These are phyloP conservation scores for Borostomias antarcticus DNA, from an alignment of 2,797 vertebrate species.

Conservation along the genomic window DNA sequence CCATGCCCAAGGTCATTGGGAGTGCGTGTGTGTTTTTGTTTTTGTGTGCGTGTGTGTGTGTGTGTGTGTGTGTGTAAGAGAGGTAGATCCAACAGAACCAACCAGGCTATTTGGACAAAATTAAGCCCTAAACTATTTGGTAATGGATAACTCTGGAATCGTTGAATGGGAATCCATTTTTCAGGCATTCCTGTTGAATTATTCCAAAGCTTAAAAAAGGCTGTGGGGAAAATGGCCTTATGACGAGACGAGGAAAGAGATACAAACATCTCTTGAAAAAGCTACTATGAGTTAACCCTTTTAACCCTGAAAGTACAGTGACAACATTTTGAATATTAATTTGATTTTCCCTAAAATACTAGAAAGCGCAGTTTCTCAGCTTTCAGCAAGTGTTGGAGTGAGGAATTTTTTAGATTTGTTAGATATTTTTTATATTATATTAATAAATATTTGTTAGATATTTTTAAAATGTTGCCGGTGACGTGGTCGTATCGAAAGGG, in stretches of 20 bases:
- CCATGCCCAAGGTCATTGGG: conserved; percentile 24
- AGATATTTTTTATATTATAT: no score
- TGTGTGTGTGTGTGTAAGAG: conserved; percentile 13
- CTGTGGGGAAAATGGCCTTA: not conserved
- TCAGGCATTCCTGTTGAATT: not conserved
- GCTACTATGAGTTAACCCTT: not conserved
- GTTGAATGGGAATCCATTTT: conserved; percentile 16
- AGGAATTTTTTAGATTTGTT: no score
- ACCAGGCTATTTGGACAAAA: conserved; percentile 21
- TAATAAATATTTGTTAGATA: no score
- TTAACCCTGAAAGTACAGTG: no score
- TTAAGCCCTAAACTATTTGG: conserved; percentile 14
- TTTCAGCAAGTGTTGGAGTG: no score
- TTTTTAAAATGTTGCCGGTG: no score
- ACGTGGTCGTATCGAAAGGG: no score
- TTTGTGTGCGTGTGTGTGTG: not conserved
- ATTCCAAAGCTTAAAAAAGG: not conserved
- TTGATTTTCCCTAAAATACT: no score
- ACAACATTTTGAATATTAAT: no score
- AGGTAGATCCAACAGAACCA: conserved; percentile 5
- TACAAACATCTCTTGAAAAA: not conserved
- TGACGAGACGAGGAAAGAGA: not conserved
- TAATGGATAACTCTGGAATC: conserved; percentile 16
- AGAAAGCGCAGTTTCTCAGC: no score
- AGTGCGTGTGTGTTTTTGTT: conserved; percentile 15